Evolutionary conservation across 2,113 vertebrate genomes (phyloP), one percentile per base, ranked within the genome.

Genomic region (Eonycteris spelaea): DNA sequence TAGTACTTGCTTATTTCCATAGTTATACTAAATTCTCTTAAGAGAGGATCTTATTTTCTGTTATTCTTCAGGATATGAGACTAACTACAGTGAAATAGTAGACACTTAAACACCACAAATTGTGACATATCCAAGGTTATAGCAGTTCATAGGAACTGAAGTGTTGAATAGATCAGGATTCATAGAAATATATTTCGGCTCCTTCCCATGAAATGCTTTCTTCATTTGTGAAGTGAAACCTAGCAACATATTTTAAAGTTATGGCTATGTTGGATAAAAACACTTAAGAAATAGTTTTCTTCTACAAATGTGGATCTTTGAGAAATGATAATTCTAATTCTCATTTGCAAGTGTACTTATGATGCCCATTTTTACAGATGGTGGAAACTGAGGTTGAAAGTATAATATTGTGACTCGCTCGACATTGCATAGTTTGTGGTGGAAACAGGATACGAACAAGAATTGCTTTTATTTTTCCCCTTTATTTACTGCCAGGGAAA

Each of bases 401-500:
- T 74, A 3, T 40, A 33, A 45, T 65, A n/a, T 4, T 63, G 59
- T 79, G 33, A 57, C 28, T 90, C 65, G n/a, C 24, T 11, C 19
- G 40, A 53, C 38, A 48, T 24, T 92, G 16, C 70, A 30, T 45
- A 53, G 26, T 24, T 82, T 83, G 33, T 53, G 75, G n/a, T 93
- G 16, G 43, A 67, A 93, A 71, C 7, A 78, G 55, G 51, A 78
- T 91, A 63, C 70, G 26, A 70, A 18, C 80, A 48, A 4, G 67
- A 16, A 77, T 40, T 97, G 15, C 77, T 83, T 86, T 1, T 86
- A 40, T 38, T 95, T 96, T 96, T 79, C 3, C 30, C 16, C 85
- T 67, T 93, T 73, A 63, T 91, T 95, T 89, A 67, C 16, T 94
- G 67, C 80, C 63, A 83, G 24, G n/a, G 88, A 84, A 87, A 61